Percentiles rank a stretch among this genome's conserved stretches.
These are phyloP conservation scores for Ernsta delagoae DNA, from an alignment of 2,888 invertebrate genomes.

Conservation along the genomic window DNA sequence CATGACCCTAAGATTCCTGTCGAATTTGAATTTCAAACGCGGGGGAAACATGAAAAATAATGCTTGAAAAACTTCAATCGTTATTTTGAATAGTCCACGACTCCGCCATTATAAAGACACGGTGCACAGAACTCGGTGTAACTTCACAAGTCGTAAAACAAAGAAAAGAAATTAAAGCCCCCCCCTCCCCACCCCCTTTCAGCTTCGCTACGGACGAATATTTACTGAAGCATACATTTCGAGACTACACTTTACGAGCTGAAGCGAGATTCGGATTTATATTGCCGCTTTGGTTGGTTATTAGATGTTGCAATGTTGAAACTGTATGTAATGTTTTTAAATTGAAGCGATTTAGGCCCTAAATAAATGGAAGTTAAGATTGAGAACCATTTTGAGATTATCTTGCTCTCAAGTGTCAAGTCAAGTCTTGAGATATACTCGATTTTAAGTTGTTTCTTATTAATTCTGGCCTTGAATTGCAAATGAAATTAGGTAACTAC, in stretches of 20 bases:
- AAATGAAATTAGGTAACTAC: no score
- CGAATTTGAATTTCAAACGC: neutral
- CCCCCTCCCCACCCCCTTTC: neutral
- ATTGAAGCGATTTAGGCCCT: no score
- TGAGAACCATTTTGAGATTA: no score
- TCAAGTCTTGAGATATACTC: no score
- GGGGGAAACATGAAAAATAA: slow-evolving; percentile 1
- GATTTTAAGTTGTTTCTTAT: no score
- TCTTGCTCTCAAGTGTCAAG: no score
- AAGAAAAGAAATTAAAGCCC: slow-evolving; percentile 1
- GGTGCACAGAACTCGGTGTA: neutral
- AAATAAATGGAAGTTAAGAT: no score
- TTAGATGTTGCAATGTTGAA: slow-evolving; percentile 6
- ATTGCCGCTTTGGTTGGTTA: neutral
- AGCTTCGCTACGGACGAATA: neutral
- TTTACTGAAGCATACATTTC: slow-evolving; percentile 6
- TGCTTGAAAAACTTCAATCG: neutral
- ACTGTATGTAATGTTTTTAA: no score
- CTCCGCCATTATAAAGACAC: slow-evolving; percentile 8
- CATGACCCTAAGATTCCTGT: neutral
- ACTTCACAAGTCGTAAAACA: slow-evolving; percentile 6
- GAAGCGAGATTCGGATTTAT: neutral
- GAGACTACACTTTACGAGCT: neutral
- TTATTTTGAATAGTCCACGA: slow-evolving; percentile 6
- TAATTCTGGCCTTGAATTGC: no score